Percentiles rank a stretch among this genome's conserved stretches.
phyloP scores from a whole-genome alignment of 2,888 invertebrate genomes.

The Macrophya annulata region DNA sequence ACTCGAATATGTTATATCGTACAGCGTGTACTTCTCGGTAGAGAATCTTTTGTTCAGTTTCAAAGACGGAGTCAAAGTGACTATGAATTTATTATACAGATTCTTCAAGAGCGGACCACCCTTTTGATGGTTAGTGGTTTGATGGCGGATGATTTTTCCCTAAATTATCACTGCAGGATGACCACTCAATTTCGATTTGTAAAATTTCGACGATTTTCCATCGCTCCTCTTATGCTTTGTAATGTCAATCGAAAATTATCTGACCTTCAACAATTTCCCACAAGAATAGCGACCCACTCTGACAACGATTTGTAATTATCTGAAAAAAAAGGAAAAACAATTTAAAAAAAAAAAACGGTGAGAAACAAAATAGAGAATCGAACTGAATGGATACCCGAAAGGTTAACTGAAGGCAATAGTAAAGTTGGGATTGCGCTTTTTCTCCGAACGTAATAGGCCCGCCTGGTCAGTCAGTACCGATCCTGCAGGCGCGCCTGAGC shows the following conservation, averaged over 20 bases:
- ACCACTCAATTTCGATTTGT: background rate
- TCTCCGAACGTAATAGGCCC: slow-evolving; percentile 32
- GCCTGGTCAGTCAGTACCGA: slow-evolving; percentile 21
- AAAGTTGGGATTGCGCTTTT: slow-evolving; percentile 52
- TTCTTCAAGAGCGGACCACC: background rate
- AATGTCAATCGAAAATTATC: background rate
- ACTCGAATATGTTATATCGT: background rate
- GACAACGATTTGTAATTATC: background rate
- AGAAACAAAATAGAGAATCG: background rate
- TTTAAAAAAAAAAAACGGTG: background rate
- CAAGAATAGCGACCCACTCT: background rate
- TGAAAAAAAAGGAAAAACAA: background rate
- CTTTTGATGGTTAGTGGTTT: background rate
- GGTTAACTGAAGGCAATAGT: slow-evolving; percentile 36
- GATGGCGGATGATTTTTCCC: too few species aligned
- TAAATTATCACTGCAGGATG: background rate
- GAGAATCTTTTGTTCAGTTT: background rate
- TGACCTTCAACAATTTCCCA: too few species aligned
- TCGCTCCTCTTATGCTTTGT: too few species aligned
- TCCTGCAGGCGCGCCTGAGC: slow-evolving; percentile 32
- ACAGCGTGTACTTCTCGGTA: background rate
- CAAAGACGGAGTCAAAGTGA: background rate
- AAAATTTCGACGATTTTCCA: background rate
- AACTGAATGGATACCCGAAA: slow-evolving; percentile 25
- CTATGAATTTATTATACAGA: background rate